phyloP scores from a whole-genome alignment of 2,113 vertebrate genomes.

The Osmerus mordax region DNA sequence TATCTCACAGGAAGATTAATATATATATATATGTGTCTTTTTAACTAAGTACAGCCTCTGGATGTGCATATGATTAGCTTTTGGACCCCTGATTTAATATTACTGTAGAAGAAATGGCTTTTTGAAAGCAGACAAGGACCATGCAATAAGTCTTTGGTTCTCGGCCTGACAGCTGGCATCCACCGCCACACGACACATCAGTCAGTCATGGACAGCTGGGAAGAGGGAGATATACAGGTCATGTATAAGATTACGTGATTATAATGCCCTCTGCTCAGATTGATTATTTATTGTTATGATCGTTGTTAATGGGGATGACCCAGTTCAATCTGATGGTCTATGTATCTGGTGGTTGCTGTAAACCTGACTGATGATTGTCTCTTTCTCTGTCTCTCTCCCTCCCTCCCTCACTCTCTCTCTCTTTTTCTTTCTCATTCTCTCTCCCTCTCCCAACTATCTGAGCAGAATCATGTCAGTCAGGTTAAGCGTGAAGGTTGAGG shows the following conservation, averaged over 20 bases:
- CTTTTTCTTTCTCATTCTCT: not conserved
- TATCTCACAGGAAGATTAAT: conserved; percentile 56
- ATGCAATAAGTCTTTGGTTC: conserved; percentile 6
- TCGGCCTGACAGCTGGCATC: not conserved
- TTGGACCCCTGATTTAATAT: conserved; percentile 53
- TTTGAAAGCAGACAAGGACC: conserved; percentile 28
- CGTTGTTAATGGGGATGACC: too few relatives aligned
- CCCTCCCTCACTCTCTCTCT: not conserved
- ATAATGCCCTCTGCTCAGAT: not conserved
- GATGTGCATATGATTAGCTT: conserved; percentile 58
- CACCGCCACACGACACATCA: not conserved
- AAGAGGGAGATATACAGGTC: not conserved
- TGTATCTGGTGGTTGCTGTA: not conserved
- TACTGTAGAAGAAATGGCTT: conserved; percentile 36
- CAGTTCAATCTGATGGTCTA: not conserved
- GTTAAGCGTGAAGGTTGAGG: too few relatives aligned
- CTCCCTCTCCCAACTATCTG: too few relatives aligned
- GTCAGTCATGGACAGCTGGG: not conserved
- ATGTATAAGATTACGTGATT: not conserved
- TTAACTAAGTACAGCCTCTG: conserved; percentile 44
- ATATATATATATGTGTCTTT: conserved; percentile 45
- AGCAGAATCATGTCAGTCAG: too few relatives aligned
- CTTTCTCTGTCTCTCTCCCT: not conserved
- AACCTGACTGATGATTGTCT: not conserved
- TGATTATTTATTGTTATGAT: too few relatives aligned